A percentile compares a stretch with the other conserved stretches of the same genome.
Conservation (phyloP, 2,797 vertebrate species). For the Galagoides demidoff region DNA sequence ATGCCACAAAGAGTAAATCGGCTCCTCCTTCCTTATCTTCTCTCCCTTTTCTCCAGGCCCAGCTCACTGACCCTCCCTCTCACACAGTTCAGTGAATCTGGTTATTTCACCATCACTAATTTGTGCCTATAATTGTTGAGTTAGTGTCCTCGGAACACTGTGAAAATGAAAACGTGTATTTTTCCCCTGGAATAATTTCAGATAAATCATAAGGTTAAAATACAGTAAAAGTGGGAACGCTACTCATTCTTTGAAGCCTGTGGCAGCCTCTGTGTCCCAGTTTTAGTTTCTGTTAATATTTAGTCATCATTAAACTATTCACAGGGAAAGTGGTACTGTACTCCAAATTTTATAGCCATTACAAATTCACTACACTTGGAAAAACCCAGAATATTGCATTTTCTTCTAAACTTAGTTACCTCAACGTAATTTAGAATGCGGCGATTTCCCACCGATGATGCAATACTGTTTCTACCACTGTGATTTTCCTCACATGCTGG, state of each 20-base stretch:
- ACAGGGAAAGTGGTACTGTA: not conserved
- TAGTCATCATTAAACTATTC: not conserved
- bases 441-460: not conserved
- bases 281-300: constrained; percentile 4
- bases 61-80: not conserved
- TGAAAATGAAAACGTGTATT: not conserved
- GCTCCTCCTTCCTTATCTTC: not conserved
- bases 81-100: not conserved
- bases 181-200: constrained; percentile 4
- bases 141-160: not conserved
- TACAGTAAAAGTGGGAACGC: not conserved
- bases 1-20: not conserved
- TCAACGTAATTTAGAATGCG: not conserved
- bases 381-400: not conserved
- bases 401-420: not conserved
- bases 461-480: not conserved
- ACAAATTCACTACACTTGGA: not conserved
- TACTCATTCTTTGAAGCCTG: not conserved
- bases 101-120: not conserved
- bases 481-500: not conserved
- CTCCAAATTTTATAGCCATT: not conserved
- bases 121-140: not conserved
- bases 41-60: not conserved
- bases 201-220: not conserved
- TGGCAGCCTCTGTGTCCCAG: not conserved